These are phyloP conservation scores for Dicyrtoma fusca DNA, from an alignment of 2,888 invertebrate species.

Conservation along the genomic window DNA sequence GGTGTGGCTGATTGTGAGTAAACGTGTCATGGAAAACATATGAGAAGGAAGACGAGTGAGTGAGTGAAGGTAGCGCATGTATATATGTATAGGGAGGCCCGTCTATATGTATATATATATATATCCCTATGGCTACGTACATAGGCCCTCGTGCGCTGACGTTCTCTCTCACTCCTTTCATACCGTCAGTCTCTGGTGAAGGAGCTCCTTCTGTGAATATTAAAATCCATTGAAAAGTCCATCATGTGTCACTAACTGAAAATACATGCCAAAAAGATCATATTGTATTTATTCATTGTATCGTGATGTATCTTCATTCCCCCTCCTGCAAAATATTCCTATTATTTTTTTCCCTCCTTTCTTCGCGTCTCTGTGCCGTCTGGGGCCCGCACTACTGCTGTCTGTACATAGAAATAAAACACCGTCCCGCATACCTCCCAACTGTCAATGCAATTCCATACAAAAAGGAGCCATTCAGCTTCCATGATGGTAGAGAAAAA, in stretches of 20 bases:
- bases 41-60: background rate
- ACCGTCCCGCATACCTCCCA: too few relatives aligned
- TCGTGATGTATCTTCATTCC: conserved; percentile 18
- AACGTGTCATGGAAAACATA: conserved; percentile 7
- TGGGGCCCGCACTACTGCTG: too few relatives aligned
- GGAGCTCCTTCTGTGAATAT: conserved; percentile 26
- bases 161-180: conserved; percentile 8
- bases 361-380: background rate
- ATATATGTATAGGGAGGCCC: too few relatives aligned
- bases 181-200: background rate
- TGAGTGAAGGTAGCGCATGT: too few relatives aligned
- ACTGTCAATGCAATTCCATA: too few relatives aligned
- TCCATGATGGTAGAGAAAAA: too few relatives aligned
- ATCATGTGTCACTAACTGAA: conserved; percentile 27
- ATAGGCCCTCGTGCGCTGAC: conserved; percentile 1
- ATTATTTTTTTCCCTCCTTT: conserved; percentile 11
- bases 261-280: conserved; percentile 8
- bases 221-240: conserved; percentile 33
- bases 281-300: conserved; percentile 23
- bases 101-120: too few relatives aligned
- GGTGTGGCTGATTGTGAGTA: background rate
- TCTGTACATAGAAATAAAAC: background rate
- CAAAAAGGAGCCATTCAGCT: too few relatives aligned
- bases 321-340: background rate
- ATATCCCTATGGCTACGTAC: too few relatives aligned